Percentiles rank a stretch among this genome's conserved stretches.
Conservation (phyloP, 2,113 vertebrate genomes). For the Microcebus jonahi region DNA sequence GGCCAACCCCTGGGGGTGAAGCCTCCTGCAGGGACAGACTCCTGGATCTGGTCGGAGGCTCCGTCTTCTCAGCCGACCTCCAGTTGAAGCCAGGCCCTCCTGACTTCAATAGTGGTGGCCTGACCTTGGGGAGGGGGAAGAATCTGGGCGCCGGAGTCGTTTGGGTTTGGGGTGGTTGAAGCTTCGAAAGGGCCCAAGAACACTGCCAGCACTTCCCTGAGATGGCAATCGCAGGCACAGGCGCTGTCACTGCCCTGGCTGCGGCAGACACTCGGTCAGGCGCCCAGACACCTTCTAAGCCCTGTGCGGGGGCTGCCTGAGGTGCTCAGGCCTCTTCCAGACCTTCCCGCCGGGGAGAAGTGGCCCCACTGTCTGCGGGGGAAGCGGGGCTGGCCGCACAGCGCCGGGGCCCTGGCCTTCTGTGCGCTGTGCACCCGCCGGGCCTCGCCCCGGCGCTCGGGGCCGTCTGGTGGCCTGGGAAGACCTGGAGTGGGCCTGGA, state of each 20-base stretch:
- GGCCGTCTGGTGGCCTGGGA: not conserved
- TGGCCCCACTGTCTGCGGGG: not conserved
- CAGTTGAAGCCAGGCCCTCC: not conserved
- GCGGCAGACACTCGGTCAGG: too few relatives aligned
- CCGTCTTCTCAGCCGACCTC: not conserved
- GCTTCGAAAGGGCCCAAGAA: not conserved
- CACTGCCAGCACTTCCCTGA: not conserved
- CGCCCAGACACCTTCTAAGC: not conserved
- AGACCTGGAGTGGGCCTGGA: not conserved
- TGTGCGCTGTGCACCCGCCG: not conserved
- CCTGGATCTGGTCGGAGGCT: too few relatives aligned
- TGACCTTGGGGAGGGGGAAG: not conserved
- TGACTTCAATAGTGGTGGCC: rapidly evolving
- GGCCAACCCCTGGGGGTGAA: not conserved
- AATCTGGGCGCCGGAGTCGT: too few relatives aligned
- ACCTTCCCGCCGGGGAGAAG: not conserved
- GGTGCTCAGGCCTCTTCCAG: not conserved
- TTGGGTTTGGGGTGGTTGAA: not conserved
- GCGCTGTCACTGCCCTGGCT: not conserved
- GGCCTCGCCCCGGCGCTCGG: too few relatives aligned
- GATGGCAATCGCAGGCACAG: not conserved
- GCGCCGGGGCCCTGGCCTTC: not conserved
- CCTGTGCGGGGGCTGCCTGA: not conserved
- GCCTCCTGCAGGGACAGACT: not conserved
- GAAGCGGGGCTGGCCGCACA: too few relatives aligned